phyloP scores from a whole-genome alignment of 2,888 invertebrate genomes.

The Ophraella communa region DNA sequence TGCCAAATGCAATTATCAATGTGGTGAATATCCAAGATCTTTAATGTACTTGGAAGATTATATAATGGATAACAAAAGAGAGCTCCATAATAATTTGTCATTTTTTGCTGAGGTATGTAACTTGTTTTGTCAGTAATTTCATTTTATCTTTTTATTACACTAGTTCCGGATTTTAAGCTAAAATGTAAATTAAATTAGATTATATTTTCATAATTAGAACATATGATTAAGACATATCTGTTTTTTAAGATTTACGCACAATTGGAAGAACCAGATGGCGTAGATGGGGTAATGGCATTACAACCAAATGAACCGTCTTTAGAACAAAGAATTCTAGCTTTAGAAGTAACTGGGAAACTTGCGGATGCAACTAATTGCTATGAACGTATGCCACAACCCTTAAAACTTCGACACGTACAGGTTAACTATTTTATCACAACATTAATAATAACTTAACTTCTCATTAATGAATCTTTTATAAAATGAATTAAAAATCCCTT shows the following conservation, averaged over 20 bases:
- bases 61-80: conserved; percentile 65
- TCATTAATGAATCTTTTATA: too few relatives aligned
- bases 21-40: conserved; percentile 77
- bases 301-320: conserved; percentile 78
- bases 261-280: conserved; percentile 89
- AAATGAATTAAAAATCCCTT: not conserved
- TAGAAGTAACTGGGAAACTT: conserved; percentile 82
- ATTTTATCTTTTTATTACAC: too few relatives aligned
- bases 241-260: conserved; percentile 77
- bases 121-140: too few relatives aligned
- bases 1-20: conserved; percentile 76
- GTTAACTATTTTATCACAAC: conserved; percentile 25
- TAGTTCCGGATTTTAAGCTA: too few relatives aligned
- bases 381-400: conserved; percentile 73
- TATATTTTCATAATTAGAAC: too few relatives aligned
- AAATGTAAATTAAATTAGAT: too few relatives aligned
- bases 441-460: not conserved
- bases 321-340: conserved; percentile 82
- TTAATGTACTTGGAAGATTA: conserved; percentile 78
- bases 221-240: conserved; percentile 3
- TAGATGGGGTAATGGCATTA: conserved; percentile 79
- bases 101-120: conserved; percentile 64
- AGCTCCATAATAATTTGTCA: conserved; percentile 67
- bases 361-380: conserved; percentile 89
- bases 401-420: conserved; percentile 60